Base-by-base conservation (phyloP, 2,113 vertebrate species). In the Lichenostomus cassidix region DNA sequence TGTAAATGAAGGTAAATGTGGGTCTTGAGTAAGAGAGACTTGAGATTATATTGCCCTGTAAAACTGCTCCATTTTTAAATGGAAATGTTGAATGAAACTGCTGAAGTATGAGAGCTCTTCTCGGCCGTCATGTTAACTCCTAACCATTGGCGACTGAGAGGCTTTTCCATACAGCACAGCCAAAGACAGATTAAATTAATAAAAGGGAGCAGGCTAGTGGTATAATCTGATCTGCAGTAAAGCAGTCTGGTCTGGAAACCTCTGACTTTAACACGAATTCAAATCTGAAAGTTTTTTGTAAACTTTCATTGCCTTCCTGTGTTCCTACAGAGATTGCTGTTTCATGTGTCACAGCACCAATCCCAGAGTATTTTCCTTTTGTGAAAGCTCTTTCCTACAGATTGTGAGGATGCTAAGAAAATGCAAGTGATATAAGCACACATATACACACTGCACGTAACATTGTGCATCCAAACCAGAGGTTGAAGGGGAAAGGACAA, bases 171-270 rank as follows among this genome's bases (percentile, higher is more conserved):
- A 90, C 76, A 92, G 68, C 83, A 75, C 42, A 86, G 92, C 90
- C 88, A 96, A 94, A 95, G 23, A 49, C 35, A 95, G 67, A 67
- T 92, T 93, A 91, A 89, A 94, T 89, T 83, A 95, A 96, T 93
- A 83, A 97, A 95, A 93, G 24, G 46, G 58, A 97, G 87, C 63
- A 94, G 37, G 42, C 74, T 37, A 62, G 50, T 74, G 67, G 59
- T 84, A 85, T 73, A 92, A 95, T 74, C 71, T 92, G 94, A 96
- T 91, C 73, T 87, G n/a, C 47, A 75, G 58, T 86, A 89, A 97
- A 94, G 47, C 22, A 81, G 18, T 75, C 4, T 76, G 47, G 74
- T 94, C 58, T 96, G 70, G 52, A 96, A 96, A 91, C 25, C 82
- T 74, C 73, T 91, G 47, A 73, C 46, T 95, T 95, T 74, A 83